phyloP scores from a whole-genome alignment of 2,888 invertebrate genomes.

The Loripinus fragilis region DNA sequence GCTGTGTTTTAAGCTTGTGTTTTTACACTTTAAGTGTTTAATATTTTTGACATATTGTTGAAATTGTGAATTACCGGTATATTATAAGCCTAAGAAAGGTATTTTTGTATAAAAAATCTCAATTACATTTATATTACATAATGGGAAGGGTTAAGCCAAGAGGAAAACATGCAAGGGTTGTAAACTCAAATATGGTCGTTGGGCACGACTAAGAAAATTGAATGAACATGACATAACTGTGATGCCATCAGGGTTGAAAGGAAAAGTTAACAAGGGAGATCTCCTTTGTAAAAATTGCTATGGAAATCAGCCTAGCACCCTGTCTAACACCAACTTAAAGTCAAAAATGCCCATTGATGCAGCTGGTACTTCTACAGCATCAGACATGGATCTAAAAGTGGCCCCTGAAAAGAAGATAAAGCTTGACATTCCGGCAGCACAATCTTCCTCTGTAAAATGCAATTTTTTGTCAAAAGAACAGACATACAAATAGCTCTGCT shows the following conservation, averaged over 20 bases:
- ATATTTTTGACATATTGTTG: neutral
- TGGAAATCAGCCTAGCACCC: neutral
- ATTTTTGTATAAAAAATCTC: neutral
- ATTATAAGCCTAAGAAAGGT: neutral
- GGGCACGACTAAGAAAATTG: neutral
- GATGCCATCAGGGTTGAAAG: neutral
- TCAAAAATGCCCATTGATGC: neutral
- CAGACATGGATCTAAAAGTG: neutral
- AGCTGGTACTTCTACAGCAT: neutral
- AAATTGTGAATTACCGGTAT: no score
- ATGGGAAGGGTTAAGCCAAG: neutral
- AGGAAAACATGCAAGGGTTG: slow-evolving; percentile 7
- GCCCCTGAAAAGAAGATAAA: neutral
- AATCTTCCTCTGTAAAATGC: neutral
- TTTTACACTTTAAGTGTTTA: neutral
- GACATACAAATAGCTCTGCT: neutral
- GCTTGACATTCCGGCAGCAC: neutral
- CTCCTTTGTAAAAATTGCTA: slow-evolving; percentile 7
- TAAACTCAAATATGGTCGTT: slow-evolving; percentile 8
- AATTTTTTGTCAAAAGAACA: neutral
- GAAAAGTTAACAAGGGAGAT: neutral
- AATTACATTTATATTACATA: neutral
- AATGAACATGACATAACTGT: neutral
- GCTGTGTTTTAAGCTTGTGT: neutral
- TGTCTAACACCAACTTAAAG: no score